Evolutionary conservation across 2,797 vertebrate genomes (phyloP), one percentile per base, ranked within the genome.

Genomic region (Malacoraja senta): DNA sequence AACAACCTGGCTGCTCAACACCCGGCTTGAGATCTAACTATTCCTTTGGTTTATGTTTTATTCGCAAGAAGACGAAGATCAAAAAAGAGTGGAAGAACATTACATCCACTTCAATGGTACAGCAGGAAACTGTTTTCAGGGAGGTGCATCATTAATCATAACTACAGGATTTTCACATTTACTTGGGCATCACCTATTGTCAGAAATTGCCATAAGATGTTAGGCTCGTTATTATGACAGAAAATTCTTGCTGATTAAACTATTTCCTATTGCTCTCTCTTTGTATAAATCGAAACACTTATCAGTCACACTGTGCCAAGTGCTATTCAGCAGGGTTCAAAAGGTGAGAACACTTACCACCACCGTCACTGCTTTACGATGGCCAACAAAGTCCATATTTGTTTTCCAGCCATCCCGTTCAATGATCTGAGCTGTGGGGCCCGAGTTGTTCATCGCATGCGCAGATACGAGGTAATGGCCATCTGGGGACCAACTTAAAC

Each of bases 371-470:
- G 99, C 99, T 95, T 99, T 99, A 63, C 99, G 96, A 94, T 99
- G 99, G 53, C 99, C 99, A 84, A 99, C 99, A 91, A 99, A 99
- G 95, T 99, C 99, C 99, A 99, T 99, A 94, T 99, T 99, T 91
- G 98, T 99, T 95, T 98, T 99, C 99, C 99, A 99, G 94, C 98
- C 99, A 77, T 99, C 98, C 2, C 99, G 95, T 95, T 99, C 99
- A 21, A 99, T 99, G 94, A 99, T 99, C 96, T 99, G 99, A 65
- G 99, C 98, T 0, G 99, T 99, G 84, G 99, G 99, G 26, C 99
- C 99, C 0, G 99, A 99, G 96, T 99, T 99, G 96, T 99, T 99
- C 99, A 99, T 99, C 94, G 99, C 99, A 32, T 99, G 99, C 93
- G 99, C 99, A 19, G 99, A 99, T n/a, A 99, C 99, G 91, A 99